A percentile compares a stretch with the other conserved stretches of the same genome.
Evolutionary conservation across 2,797 vertebrate species (phyloP).

Genomic region (Pelochelys cantorii): DNA sequence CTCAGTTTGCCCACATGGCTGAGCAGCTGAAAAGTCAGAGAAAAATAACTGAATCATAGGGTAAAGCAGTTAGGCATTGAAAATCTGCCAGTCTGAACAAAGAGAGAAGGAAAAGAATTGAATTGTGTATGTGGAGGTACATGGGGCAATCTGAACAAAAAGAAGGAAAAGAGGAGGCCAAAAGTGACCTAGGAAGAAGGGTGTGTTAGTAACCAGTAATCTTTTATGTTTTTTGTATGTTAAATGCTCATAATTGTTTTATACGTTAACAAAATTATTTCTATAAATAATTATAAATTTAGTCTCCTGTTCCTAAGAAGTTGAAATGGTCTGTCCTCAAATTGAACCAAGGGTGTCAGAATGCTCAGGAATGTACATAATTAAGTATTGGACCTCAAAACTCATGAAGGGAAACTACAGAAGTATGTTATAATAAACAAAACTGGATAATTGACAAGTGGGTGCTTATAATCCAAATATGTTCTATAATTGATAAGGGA

Average conservation of each 20-base stretch:
- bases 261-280: background rate
- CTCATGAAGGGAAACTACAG: background rate
- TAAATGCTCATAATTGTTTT: background rate
- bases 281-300: background rate
- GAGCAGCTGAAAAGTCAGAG: too few relatives aligned
- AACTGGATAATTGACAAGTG: background rate
- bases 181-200: background rate
- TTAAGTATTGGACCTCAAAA: background rate
- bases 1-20: constrained; percentile 7
- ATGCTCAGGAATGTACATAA: background rate
- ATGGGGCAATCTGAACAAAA: background rate
- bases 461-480: background rate
- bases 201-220: background rate
- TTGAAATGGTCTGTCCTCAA: background rate
- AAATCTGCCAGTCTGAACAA: background rate
- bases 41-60: too few relatives aligned
- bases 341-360: background rate
- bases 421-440: background rate
- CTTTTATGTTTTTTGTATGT: background rate
- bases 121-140: background rate
- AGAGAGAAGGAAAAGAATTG: background rate
- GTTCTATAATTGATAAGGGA: background rate
- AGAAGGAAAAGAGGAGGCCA: background rate
- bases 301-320: background rate
- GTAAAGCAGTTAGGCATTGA: constrained; percentile 22